Percentiles rank a stretch among this genome's conserved stretches.
Conservation (phyloP, 2,888 invertebrate genomes). For the Aleiodes testaceus region DNA sequence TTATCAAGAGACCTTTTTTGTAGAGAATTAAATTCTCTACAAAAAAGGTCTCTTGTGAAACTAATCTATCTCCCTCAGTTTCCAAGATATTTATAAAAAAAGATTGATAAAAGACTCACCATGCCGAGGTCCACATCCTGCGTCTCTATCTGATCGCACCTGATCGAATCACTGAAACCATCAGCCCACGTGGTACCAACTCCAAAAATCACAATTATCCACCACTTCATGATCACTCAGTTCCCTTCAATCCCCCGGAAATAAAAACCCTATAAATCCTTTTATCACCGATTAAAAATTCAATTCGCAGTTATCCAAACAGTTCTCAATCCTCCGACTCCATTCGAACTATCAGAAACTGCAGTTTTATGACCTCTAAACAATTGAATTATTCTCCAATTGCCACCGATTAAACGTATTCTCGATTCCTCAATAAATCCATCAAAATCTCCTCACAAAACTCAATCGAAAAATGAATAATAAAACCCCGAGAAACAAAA, state of each 20-base stretch:
- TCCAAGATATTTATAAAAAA: background rate
- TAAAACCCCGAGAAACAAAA: too few relatives aligned
- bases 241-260: background rate
- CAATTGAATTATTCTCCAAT: too few relatives aligned
- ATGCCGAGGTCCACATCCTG: constrained; percentile 61
- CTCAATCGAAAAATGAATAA: too few relatives aligned
- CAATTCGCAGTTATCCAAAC: background rate
- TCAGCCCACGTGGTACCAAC: constrained; percentile 59
- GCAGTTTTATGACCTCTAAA: too few relatives aligned
- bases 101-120: constrained; percentile 46
- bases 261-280: background rate
- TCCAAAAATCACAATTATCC: constrained; percentile 55
- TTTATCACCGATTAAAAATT: background rate
- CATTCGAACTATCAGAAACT: too few relatives aligned
- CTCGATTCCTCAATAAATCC: too few relatives aligned
- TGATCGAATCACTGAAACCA: constrained; percentile 54
- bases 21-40: background rate
- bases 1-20: background rate
- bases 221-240: constrained; percentile 57
- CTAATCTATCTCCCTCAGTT: background rate
- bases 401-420: too few relatives aligned
- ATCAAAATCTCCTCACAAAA: too few relatives aligned
- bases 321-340: too few relatives aligned
- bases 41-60: background rate
- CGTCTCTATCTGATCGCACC: constrained; percentile 57